Evolutionary conservation across 64 coral and sea anemone genomes (phyloP).

Genomic region (Astreopora myriophthalma): DNA sequence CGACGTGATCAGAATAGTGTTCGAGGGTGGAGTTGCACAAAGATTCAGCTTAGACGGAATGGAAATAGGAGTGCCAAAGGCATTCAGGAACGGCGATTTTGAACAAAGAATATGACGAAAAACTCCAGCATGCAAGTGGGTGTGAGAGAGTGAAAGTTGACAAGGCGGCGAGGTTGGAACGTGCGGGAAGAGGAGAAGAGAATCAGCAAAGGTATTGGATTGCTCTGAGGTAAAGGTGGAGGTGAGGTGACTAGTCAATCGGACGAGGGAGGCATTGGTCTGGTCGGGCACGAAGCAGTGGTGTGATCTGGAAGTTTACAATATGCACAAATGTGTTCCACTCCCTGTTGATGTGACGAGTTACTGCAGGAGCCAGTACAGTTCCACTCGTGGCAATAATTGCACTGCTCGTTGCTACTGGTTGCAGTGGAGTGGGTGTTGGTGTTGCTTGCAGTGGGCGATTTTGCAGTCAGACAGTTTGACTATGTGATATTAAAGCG

Average conservation of each 20-base stretch:
- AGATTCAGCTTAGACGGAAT: not conserved
- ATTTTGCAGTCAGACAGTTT: not conserved
- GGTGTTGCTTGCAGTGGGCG: not conserved
- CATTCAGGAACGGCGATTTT: not conserved
- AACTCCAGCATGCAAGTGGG: not conserved
- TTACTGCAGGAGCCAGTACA: not conserved
- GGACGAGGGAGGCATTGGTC: not conserved
- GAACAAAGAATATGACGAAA: not conserved
- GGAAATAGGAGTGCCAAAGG: not conserved
- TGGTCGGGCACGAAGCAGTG: not conserved
- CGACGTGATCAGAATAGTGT: not conserved
- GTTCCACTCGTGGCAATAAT: slow-evolving; percentile 44
- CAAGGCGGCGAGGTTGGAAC: not conserved
- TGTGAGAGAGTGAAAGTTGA: not conserved
- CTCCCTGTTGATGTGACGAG: not conserved
- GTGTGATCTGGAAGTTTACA: slow-evolving; percentile 4
- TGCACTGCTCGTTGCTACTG: not conserved
- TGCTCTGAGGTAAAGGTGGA: not conserved
- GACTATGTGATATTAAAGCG: slow-evolving; percentile 33
- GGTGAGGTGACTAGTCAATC: not conserved
- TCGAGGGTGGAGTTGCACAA: not conserved
- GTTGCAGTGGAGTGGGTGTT: not conserved
- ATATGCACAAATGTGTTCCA: not conserved
- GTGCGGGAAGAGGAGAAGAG: not conserved
- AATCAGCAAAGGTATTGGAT: not conserved